Evolutionary conservation across 2,113 vertebrate genomes (phyloP).

Genomic region (Hypanus sabinus): DNA sequence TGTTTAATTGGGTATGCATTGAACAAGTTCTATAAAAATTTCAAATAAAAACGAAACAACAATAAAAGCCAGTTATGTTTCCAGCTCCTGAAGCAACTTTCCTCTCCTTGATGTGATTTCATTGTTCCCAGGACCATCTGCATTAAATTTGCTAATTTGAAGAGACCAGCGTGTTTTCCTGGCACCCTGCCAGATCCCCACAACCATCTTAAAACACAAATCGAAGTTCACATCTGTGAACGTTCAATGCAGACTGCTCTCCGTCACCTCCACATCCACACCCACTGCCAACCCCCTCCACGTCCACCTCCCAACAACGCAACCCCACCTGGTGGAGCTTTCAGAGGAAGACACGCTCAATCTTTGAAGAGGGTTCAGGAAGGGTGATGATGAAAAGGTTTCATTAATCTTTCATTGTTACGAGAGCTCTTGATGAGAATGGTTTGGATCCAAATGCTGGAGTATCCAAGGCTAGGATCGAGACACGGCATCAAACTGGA

Average conservation of each 20-base stretch:
- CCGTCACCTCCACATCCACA: background rate
- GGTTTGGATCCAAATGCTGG: too few species aligned
- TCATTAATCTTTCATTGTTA: too few species aligned
- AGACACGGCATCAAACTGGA: too few species aligned
- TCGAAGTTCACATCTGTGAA: conserved; percentile 30
- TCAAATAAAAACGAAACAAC: conserved; percentile 27
- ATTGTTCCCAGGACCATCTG: conserved; percentile 47
- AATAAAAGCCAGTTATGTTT: conserved; percentile 35
- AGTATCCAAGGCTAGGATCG: too few species aligned
- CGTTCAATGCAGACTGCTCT: background rate
- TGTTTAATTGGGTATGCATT: background rate
- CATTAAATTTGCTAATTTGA: conserved; percentile 47
- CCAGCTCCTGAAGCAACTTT: conserved; percentile 35
- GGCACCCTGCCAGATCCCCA: conserved; percentile 44
- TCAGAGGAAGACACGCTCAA: background rate
- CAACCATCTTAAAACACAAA: conserved; percentile 38
- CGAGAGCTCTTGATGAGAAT: too few species aligned
- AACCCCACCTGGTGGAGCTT: background rate
- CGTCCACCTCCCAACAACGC: background rate
- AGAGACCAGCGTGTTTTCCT: conserved; percentile 43
- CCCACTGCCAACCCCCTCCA: background rate
- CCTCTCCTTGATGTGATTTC: conserved; percentile 36
- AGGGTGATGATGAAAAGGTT: background rate
- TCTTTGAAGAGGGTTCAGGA: too few species aligned
- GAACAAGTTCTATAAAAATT: conserved; percentile 31